Conservation (phyloP, 2,888 invertebrate genomes). For the Alitta virens region DNA sequence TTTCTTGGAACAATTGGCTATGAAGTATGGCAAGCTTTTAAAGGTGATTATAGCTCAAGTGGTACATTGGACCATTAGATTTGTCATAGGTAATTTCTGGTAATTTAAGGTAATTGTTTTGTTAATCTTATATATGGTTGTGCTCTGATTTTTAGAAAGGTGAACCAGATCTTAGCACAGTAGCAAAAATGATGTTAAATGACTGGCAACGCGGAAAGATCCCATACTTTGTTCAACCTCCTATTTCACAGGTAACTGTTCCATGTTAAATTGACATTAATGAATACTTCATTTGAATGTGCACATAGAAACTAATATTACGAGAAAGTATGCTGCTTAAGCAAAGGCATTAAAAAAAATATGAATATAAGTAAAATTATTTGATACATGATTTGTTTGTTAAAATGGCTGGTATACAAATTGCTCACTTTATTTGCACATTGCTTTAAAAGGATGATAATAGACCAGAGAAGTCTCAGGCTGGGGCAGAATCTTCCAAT, state of each 20-base stretch:
- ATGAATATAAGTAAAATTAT: too few species aligned
- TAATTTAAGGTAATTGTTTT: background rate
- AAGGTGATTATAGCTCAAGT: slow-evolving; percentile 65
- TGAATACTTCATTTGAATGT: too few species aligned
- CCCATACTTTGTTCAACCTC: slow-evolving; percentile 89
- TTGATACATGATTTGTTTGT: too few species aligned
- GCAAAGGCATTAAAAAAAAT: too few species aligned
- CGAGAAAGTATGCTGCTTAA: too few species aligned
- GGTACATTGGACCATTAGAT: too few species aligned
- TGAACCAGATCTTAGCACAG: slow-evolving; percentile 88
- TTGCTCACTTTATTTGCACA: background rate
- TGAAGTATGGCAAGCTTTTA: slow-evolving; percentile 81
- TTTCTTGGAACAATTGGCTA: slow-evolving; percentile 88
- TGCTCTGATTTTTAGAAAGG: slow-evolving; percentile 70
- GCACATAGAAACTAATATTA: too few species aligned
- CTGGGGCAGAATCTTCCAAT: background rate
- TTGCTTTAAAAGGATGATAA: background rate
- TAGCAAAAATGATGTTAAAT: slow-evolving; percentile 92
- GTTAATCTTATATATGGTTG: background rate
- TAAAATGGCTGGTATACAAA: too few species aligned
- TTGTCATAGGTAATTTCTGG: too few species aligned
- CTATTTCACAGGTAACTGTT: slow-evolving; percentile 50
- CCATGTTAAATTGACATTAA: slow-evolving; percentile 30
- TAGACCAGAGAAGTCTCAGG: background rate
- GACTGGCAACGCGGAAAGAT: slow-evolving; percentile 98